Percentiles rank a stretch among this genome's conserved stretches.
Conservation (phyloP, 2,113 vertebrate genomes). For the Philantomba maxwellii region DNA sequence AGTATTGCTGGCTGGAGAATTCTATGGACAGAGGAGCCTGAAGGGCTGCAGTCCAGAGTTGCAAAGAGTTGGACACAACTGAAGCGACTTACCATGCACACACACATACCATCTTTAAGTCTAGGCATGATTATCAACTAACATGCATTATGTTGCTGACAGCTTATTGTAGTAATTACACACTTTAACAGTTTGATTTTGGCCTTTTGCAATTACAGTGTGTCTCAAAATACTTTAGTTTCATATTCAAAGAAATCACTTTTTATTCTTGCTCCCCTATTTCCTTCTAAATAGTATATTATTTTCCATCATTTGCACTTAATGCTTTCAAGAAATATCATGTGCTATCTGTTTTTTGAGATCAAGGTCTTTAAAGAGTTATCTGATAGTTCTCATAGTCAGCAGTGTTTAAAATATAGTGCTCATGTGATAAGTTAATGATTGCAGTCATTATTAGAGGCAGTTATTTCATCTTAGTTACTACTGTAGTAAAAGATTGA, state of each 20-base stretch:
- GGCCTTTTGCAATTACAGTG: background rate
- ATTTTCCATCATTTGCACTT: background rate
- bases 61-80: background rate
- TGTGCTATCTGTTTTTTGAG: background rate
- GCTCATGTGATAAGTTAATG: background rate
- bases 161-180: slow-evolving; percentile 20
- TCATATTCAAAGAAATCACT: background rate
- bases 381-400: background rate
- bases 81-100: background rate
- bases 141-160: background rate
- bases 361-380: background rate
- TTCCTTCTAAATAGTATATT: background rate
- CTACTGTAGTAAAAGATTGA: background rate
- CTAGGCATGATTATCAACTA: background rate
- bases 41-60: background rate
- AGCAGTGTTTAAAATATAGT: background rate
- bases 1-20: background rate
- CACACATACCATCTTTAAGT: background rate
- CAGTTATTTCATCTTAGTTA: background rate
- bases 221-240: background rate
- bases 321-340: background rate
- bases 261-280: background rate
- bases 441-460: background rate
- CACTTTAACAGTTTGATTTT: background rate
- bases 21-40: background rate